Evolutionary conservation across 35 echinoderm and acorn worm species (phyloP), one percentile per base, ranked within the genome.

Genomic region (Patiria miniata): DNA sequence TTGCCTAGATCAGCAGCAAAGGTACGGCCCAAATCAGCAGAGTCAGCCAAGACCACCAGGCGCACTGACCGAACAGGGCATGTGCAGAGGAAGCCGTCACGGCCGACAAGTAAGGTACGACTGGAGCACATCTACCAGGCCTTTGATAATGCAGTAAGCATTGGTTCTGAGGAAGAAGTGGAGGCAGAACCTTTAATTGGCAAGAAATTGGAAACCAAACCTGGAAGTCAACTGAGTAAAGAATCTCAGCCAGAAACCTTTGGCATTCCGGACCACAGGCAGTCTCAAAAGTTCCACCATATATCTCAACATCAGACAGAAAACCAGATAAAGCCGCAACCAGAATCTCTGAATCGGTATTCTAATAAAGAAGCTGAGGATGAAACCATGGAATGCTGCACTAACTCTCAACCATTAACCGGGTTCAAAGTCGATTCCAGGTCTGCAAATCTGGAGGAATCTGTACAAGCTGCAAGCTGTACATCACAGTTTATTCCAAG

Each of bases 91-190:
- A 73, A 30, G 65, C 29, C 65, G 10, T 30, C 26, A 23, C 26
- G 26, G 28, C 19, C 58, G 29, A 7, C 18, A 32, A 34, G 19
- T 30, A 73, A 73, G 26, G 65, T 73, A 32, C 65, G 29, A 26
- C 65, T 73, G 34, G 65, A 73, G 10, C 65, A 73, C 65, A 73
- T 73, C 26, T 36, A 73, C 29, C 26, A 73, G 14, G 65, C 65
- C 8, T 73, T 73, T 69, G 42, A 12, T 47, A 12, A 12, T 47
- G 42, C 12, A 12, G 42, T 6, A 47, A 69, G 33, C 23, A 12
- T 21, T 30, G 8, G 19, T 14, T 15, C 65, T 73, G 26, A 22
- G 65, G 65, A 73, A 23, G 65, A 73, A 32, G 30, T 26, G 34
- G 19, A 12, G 0, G 14, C 26, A 73, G 26, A 14, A 12, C 26